Evolutionary conservation across 2,888 invertebrate species (phyloP).

Genomic region (Scaptomyza flava): DNA sequence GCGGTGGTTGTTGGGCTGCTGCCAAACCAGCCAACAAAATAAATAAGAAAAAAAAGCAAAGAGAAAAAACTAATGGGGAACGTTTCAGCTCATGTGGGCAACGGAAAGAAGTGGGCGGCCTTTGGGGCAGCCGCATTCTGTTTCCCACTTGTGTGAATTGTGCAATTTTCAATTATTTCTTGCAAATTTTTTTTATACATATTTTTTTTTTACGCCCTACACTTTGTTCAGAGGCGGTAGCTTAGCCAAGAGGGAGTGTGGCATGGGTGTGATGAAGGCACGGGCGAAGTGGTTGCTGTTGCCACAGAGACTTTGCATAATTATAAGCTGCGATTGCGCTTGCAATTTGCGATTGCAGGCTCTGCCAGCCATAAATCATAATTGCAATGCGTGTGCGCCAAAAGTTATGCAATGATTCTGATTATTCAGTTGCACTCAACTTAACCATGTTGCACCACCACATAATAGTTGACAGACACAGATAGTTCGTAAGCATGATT

Average conservation of each 20-base stretch:
- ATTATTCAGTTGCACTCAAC: slow-evolving; percentile 57
- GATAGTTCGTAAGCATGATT: slow-evolving; percentile 18
- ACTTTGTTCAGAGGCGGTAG: slow-evolving; percentile 6
- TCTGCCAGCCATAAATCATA: slow-evolving; percentile 69
- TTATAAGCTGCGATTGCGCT: slow-evolving; percentile 70
- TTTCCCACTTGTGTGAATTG: slow-evolving; percentile 82
- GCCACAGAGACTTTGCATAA: slow-evolving; percentile 69
- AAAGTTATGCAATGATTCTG: slow-evolving; percentile 75
- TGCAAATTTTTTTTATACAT: slow-evolving; percentile 53
- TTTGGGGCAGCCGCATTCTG: slow-evolving; percentile 41
- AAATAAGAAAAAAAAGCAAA: background rate
- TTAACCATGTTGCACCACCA: slow-evolving; percentile 9
- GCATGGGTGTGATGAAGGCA: background rate
- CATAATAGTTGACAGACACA: background rate
- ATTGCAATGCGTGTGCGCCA: slow-evolving; percentile 63
- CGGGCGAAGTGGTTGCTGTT: slow-evolving; percentile 6
- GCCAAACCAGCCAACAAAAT: slow-evolving; percentile 11
- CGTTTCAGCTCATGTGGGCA: background rate
- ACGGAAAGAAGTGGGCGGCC: background rate
- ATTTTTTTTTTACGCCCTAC: background rate
- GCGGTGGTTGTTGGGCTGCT: slow-evolving; percentile 59
- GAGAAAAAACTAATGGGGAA: slow-evolving; percentile 2
- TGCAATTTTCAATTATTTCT: slow-evolving; percentile 82
- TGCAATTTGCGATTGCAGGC: slow-evolving; percentile 48
- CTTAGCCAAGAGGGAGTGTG: background rate